These are phyloP conservation scores for Sterrhoptilus dennistouni DNA, from an alignment of 2,113 vertebrate genomes.

Conservation along the genomic window DNA sequence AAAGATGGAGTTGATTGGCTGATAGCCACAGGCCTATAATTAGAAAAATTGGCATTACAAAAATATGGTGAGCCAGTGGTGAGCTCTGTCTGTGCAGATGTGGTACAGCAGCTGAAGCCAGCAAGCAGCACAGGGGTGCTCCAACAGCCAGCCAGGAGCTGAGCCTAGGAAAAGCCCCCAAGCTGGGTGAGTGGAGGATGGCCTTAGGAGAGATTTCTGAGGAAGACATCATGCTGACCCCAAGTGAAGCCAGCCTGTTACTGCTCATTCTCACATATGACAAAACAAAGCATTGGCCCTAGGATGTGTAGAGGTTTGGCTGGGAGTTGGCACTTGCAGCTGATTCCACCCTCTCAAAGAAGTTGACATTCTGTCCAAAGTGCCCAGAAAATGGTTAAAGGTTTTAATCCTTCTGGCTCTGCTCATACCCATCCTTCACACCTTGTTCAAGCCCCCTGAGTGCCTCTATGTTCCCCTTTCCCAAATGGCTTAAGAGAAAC, in stretches of 20 bases:
- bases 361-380: background rate
- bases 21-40: slow-evolving; percentile 12
- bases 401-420: background rate
- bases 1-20: slow-evolving; percentile 19
- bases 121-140: background rate
- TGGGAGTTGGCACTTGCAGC: background rate
- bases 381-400: background rate
- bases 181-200: background rate
- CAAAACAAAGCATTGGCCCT: background rate
- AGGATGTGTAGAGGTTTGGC: background rate
- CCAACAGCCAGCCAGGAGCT: background rate
- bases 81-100: background rate
- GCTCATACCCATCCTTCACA: background rate
- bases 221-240: accelerated
- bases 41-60: background rate
- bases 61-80: background rate
- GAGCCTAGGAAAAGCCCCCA: background rate
- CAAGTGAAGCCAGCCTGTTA: accelerated
- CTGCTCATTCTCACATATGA: accelerated
- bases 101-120: background rate
- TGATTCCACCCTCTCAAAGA: background rate
- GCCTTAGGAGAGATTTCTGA: background rate
- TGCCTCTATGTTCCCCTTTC: background rate
- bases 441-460: background rate
- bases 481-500: background rate